These are phyloP conservation scores for Odiellus spinosus DNA, from an alignment of 2,888 invertebrate genomes.

Conservation along the genomic window DNA sequence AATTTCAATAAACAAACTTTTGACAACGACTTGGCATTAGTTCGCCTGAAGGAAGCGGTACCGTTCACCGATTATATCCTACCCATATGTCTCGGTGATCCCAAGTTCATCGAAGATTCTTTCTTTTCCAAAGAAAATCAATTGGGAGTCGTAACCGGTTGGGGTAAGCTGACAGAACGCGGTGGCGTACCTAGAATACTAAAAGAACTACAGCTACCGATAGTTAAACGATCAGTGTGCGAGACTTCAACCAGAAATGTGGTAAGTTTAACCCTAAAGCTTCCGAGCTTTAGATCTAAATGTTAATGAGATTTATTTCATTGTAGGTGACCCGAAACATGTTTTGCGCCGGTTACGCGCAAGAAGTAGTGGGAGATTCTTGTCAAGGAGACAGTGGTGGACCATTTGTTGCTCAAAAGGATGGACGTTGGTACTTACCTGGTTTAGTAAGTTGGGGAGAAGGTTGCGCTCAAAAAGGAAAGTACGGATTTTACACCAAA, in stretches of 20 bases:
- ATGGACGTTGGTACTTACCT: conserved; percentile 20
- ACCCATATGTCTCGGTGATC: conserved; percentile 21
- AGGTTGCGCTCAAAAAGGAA: conserved; percentile 22
- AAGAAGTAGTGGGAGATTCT: conserved; percentile 21
- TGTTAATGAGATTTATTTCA: too few species aligned
- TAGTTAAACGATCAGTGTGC: conserved; percentile 19
- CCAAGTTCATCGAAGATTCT: conserved; percentile 4
- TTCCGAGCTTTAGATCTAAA: too few species aligned
- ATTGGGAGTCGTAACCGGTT: conserved; percentile 22
- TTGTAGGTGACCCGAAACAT: conserved; percentile 21
- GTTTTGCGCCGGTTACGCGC: conserved; percentile 23
- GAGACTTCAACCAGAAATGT: conserved; percentile 17
- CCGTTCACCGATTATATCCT: conserved; percentile 20
- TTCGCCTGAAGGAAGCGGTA: conserved; percentile 18
- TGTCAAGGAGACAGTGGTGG: conserved; percentile 24
- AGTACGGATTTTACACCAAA: conserved; percentile 24
- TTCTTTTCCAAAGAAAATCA: background rate
- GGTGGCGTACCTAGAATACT: conserved; percentile 20
- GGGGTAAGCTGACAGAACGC: conserved; percentile 22
- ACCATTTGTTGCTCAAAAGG: conserved; percentile 19
- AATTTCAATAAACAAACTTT: conserved; percentile 21
- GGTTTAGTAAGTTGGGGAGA: conserved; percentile 25
- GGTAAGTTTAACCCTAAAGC: conserved; percentile 6
- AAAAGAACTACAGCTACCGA: conserved; percentile 20
- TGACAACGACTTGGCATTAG: conserved; percentile 23